Conservation (phyloP, 1,140 invertebrate species). For the Stenopsyche tienmushanensis region DNA sequence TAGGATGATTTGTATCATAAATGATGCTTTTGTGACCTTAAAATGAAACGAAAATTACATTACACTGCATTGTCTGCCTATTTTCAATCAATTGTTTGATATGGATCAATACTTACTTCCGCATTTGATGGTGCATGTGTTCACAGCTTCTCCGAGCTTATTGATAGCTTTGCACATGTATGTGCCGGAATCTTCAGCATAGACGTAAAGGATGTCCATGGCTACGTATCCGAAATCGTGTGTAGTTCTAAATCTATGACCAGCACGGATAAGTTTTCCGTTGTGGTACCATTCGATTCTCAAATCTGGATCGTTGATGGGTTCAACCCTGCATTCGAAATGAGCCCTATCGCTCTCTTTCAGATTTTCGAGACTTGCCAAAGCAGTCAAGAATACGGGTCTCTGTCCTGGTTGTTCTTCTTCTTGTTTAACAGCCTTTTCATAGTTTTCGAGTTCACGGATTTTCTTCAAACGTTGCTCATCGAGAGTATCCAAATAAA, state of each 20-base stretch:
- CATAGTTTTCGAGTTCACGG: conserved; percentile 80
- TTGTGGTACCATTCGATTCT: conserved; percentile 96
- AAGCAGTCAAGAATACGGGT: conserved; percentile 82
- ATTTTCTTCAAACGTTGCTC: conserved; percentile 87
- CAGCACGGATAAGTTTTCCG: conserved; percentile 73
- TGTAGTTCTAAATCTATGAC: conserved; percentile 86
- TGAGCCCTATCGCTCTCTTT: conserved; percentile 92
- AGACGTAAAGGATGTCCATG: conserved; percentile 90
- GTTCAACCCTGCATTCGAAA: conserved; percentile 93
- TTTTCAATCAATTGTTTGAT: too few relatives aligned
- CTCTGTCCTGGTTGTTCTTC: conserved; percentile 76
- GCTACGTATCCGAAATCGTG: conserved; percentile 97
- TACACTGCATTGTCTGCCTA: too few relatives aligned
- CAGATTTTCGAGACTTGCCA: conserved; percentile 80
- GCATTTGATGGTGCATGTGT: conserved; percentile 85
- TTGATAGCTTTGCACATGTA: conserved; percentile 96
- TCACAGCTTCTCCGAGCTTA: conserved; percentile 86
- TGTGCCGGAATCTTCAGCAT: conserved; percentile 90
- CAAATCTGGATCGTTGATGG: conserved; percentile 92
- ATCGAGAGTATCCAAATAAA: conserved; percentile 86
- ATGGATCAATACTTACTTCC: conserved; percentile 57
- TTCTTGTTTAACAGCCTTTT: conserved; percentile 72
- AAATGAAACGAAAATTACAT: conserved; percentile 37
- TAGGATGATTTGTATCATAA: conserved; percentile 89
- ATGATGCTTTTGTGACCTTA: conserved; percentile 79